Percentiles rank a stretch among this genome's conserved stretches.
These are phyloP conservation scores for Apamea sordens DNA, from an alignment of 2,888 invertebrate genomes.

Conservation along the genomic window DNA sequence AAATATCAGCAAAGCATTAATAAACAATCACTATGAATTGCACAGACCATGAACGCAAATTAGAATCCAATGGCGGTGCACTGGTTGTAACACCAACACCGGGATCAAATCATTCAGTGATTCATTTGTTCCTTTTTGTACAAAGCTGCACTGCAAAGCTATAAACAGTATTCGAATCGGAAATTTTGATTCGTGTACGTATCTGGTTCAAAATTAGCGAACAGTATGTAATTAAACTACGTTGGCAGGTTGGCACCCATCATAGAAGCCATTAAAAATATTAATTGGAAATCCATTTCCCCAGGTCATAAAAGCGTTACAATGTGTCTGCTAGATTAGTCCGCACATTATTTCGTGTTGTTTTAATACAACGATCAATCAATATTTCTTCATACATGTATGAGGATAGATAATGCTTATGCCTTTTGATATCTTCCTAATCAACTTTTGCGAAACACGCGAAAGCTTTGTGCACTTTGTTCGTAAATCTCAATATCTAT, in stretches of 20 bases:
- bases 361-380: background rate
- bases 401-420: background rate
- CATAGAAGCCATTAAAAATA: background rate
- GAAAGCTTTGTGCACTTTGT: background rate
- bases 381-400: background rate
- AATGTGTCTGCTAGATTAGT: background rate
- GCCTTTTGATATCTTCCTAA: background rate
- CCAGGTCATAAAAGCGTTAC: background rate
- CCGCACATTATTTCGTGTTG: background rate
- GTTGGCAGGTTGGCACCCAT: background rate
- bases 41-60: constrained; percentile 57
- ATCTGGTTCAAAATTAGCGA: constrained; percentile 24
- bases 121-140: constrained; percentile 14
- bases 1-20: constrained; percentile 28
- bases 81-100: constrained; percentile 45
- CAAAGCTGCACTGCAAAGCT: background rate
- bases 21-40: constrained; percentile 34
- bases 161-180: constrained; percentile 9
- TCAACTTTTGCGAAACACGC: background rate
- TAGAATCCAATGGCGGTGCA: constrained; percentile 47
- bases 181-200: constrained; percentile 14
- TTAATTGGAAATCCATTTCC: constrained; percentile 26
- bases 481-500: background rate
- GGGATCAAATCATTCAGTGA: constrained; percentile 41
- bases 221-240: constrained; percentile 10